phyloP scores from a whole-genome alignment of 1,140 invertebrate genomes.

The Lepidurus packardi region DNA sequence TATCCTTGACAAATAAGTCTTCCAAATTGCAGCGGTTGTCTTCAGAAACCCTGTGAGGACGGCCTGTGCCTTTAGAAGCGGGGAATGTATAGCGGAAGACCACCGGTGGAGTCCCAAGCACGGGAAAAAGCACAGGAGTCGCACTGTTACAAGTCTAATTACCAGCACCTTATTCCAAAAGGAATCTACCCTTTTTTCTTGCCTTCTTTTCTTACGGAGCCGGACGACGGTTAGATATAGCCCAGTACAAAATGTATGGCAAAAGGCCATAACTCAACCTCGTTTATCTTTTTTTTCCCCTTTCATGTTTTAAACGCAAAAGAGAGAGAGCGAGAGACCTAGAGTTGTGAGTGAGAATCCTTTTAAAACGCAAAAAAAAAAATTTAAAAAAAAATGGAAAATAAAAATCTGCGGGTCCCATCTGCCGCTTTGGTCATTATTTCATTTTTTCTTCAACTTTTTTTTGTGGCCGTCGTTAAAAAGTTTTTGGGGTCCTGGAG shows the following conservation, averaged over 20 bases:
- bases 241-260: neutral
- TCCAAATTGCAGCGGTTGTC: constrained; percentile 12
- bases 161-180: neutral
- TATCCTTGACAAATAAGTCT: constrained; percentile 19
- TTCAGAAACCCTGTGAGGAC: neutral
- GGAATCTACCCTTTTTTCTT: constrained; percentile 21
- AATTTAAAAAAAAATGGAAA: neutral
- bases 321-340: neutral
- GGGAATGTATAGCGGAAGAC: neutral
- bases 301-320: neutral
- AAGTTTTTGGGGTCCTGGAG: neutral
- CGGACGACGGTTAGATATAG: neutral
- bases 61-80: neutral
- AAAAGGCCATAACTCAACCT: constrained; percentile 10
- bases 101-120: neutral
- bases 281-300: constrained; percentile 1
- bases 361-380: neutral
- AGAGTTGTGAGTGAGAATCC: neutral
- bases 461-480: neutral
- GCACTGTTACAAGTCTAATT: neutral
- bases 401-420: neutral
- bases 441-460: neutral
- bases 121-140: constrained; percentile 1
- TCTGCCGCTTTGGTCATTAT: constrained; percentile 9
- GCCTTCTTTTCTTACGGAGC: neutral